These are phyloP conservation scores for Papilio polytes DNA, from an alignment of 1,140 invertebrate genomes.

Conservation along the genomic window DNA sequence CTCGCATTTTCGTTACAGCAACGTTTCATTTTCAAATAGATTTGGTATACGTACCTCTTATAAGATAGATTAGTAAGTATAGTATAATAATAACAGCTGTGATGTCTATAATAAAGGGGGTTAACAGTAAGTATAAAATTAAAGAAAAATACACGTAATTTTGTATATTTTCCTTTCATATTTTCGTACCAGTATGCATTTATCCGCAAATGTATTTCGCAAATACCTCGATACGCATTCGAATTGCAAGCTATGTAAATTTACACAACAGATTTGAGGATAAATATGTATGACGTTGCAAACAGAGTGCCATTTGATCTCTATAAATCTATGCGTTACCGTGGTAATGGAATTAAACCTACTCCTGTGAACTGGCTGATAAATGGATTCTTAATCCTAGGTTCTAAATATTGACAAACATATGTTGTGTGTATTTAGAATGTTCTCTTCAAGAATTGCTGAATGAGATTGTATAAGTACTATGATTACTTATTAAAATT, in stretches of 20 bases:
- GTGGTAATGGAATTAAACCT: neutral
- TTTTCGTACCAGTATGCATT: neutral
- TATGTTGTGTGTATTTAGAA: neutral
- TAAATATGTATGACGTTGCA: slow-evolving; percentile 15
- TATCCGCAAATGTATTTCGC: neutral
- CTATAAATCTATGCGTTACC: neutral
- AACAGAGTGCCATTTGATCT: slow-evolving; percentile 4
- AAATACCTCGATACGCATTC: neutral
- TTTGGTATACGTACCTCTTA: neutral
- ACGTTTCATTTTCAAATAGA: neutral
- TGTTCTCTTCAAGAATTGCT: neutral
- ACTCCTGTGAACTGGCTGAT: neutral
- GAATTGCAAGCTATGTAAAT: slow-evolving; percentile 8
- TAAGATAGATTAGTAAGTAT: neutral
- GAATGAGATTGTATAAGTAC: neutral
- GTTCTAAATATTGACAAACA: no score
- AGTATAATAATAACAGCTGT: neutral
- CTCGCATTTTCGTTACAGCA: neutral
- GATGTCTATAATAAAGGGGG: neutral
- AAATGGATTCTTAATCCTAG: neutral
- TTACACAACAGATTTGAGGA: slow-evolving; percentile 13
- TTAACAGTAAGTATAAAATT: no score
- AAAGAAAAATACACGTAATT: neutral
- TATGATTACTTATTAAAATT: no score
- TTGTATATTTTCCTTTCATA: neutral